phyloP scores from a whole-genome alignment of 64 coral and sea anemone genomes.

The Hydrozoanthus tunicans region DNA sequence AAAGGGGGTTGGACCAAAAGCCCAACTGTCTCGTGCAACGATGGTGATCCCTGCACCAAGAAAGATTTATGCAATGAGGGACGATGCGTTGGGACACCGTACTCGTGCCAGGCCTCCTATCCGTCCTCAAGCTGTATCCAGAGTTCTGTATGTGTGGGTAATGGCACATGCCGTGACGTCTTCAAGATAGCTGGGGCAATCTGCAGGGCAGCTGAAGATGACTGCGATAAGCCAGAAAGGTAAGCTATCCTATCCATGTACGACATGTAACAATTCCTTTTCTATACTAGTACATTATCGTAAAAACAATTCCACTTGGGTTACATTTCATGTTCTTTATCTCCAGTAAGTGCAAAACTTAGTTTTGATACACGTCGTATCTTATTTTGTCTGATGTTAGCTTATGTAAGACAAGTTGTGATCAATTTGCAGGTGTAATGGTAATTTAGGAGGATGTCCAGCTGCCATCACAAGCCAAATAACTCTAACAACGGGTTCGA shows the following conservation, averaged over 20 bases:
- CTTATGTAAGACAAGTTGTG: too few relatives aligned
- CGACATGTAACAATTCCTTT: too few relatives aligned
- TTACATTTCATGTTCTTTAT: too few relatives aligned
- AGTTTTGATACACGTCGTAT: too few relatives aligned
- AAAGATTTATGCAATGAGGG: conserved; percentile 68
- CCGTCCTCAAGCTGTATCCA: conserved; percentile 70
- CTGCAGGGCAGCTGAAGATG: conserved; percentile 69
- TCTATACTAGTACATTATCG: too few relatives aligned
- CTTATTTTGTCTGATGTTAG: too few relatives aligned
- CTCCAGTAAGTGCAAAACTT: too few relatives aligned
- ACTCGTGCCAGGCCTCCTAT: conserved; percentile 80
- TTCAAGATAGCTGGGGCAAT: conserved; percentile 65
- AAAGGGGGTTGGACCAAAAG: conserved; percentile 69
- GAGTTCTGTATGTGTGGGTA: conserved; percentile 77
- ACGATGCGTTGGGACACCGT: conserved; percentile 64
- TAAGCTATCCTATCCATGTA: background rate
- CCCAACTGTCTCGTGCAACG: conserved; percentile 72
- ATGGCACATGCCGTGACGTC: conserved; percentile 75
- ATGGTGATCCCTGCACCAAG: conserved; percentile 75
- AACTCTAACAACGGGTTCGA: conserved; percentile 31
- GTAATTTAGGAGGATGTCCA: conserved; percentile 69
- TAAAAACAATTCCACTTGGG: too few relatives aligned
- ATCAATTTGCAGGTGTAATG: conserved; percentile 67
- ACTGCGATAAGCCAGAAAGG: conserved; percentile 92
- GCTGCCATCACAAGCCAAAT: conserved; percentile 26